Evolutionary conservation across 1,140 invertebrate genomes (phyloP).

Genomic region (Heterodera schachtii): DNA sequence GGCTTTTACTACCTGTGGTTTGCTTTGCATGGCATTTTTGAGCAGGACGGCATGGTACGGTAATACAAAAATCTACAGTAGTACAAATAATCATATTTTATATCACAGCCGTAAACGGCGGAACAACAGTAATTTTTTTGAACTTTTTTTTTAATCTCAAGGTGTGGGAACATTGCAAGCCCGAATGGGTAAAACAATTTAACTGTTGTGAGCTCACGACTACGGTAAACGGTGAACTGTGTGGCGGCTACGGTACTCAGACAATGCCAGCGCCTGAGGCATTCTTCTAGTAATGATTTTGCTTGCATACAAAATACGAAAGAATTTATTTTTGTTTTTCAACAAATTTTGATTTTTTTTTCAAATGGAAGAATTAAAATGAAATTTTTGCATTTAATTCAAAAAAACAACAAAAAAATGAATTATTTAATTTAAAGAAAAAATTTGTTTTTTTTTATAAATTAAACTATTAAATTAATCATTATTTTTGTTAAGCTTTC

Average conservation of each 20-base stretch:
- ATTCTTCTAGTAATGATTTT: conserved; percentile 57
- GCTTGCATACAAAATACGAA: too few species aligned
- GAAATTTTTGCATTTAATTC: background rate
- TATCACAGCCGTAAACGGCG: too few species aligned
- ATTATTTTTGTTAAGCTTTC: conserved; percentile 15
- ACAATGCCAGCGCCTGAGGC: conserved; percentile 59
- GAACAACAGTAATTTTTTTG: too few species aligned
- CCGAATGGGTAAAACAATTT: conserved; percentile 50
- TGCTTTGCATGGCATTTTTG: conserved; percentile 56
- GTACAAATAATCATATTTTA: too few species aligned
- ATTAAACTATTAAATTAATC: too few species aligned
- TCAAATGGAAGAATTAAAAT: too few species aligned
- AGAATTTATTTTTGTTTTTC: too few species aligned
- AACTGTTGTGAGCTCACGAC: conserved; percentile 57
- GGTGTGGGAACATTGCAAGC: conserved; percentile 4
- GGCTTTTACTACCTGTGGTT: conserved; percentile 67
- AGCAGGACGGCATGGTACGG: conserved; percentile 42
- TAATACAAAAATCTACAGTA: background rate
- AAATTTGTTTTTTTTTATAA: too few species aligned
- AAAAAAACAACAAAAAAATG: background rate
- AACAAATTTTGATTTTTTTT: too few species aligned
- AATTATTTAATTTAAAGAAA: background rate
- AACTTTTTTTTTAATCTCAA: background rate
- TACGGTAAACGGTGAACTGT: background rate
- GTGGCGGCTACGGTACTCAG: conserved; percentile 43